A percentile compares a stretch with the other conserved stretches of the same genome.
phyloP scores from a whole-genome alignment of 2,888 invertebrate genomes.

The Smittia sp. region DNA sequence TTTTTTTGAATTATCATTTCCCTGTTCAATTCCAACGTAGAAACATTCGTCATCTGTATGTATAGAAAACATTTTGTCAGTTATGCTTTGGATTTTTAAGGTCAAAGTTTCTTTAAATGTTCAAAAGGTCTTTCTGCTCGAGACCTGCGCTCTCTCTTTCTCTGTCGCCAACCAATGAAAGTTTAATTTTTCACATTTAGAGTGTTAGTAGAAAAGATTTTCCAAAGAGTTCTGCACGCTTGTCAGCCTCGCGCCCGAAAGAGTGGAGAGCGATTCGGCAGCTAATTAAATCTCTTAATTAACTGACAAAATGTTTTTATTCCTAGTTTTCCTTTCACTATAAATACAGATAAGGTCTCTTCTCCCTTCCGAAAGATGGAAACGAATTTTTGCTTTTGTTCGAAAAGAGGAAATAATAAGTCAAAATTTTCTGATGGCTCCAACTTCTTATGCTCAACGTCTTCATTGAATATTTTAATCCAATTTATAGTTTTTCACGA shows the following conservation, averaged over 20 bases:
- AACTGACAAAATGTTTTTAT: constrained; percentile 56
- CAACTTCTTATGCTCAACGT: neutral
- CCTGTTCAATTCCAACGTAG: constrained; percentile 92
- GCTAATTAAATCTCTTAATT: constrained; percentile 46
- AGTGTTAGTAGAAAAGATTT: constrained; percentile 35
- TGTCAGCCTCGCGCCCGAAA: neutral
- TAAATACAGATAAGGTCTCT: constrained; percentile 4
- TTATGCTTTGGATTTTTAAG: constrained; percentile 52
- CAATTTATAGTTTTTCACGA: neutral
- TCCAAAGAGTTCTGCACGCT: neutral
- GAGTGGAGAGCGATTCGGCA: neutral
- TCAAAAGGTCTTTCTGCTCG: constrained; percentile 25
- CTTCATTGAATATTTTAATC: neutral
- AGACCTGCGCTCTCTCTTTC: neutral
- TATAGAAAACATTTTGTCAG: constrained; percentile 84
- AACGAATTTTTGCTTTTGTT: neutral
- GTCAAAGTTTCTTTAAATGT: constrained; percentile 36
- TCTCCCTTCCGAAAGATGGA: neutral
- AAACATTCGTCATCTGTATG: constrained; percentile 94
- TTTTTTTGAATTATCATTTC: constrained; percentile 66
- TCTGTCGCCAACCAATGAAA: neutral
- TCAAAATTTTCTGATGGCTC: constrained; percentile 36
- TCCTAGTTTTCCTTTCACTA: constrained; percentile 14
- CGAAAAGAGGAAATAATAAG: constrained; percentile 31
- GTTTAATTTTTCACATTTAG: neutral